Evolutionary conservation across 2,797 vertebrate genomes (phyloP).

Genomic region (Ptychadena robeensis): DNA sequence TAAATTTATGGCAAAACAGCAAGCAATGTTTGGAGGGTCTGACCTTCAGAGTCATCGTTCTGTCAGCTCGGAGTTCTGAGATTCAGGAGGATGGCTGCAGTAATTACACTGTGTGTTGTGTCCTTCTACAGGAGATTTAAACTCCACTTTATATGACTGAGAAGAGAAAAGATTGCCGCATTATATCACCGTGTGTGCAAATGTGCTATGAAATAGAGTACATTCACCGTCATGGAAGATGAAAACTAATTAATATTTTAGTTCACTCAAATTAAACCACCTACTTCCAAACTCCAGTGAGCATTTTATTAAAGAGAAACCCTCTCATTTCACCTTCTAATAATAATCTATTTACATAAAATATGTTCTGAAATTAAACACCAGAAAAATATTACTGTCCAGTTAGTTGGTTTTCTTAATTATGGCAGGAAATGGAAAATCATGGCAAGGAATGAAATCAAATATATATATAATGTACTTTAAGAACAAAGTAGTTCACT

Average conservation of each 20-base stretch:
- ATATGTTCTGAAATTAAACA: not conserved
- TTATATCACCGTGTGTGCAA: not conserved
- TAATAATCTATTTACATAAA: not conserved
- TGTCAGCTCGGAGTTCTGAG: not conserved
- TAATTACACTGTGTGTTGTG: not conserved
- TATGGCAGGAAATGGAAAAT: no score
- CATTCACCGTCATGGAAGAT: not conserved
- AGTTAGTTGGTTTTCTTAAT: no score
- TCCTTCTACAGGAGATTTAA: not conserved
- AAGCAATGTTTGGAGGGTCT: not conserved
- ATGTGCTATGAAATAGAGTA: constrained; percentile 1
- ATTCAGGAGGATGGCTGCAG: not conserved
- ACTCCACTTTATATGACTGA: not conserved
- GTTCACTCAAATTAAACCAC: not conserved
- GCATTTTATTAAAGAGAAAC: not conserved
- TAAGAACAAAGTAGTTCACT: no score
- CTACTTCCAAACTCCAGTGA: not conserved
- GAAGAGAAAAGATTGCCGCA: not conserved
- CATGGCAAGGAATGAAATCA: no score
- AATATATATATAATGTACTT: no score
- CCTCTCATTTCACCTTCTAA: not conserved
- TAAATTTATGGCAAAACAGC: not conserved
- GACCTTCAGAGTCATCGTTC: not conserved
- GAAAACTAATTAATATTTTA: not conserved
- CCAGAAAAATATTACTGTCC: no score